Conservation (phyloP, 2,113 vertebrate species). For the Semnornis frantzii region DNA sequence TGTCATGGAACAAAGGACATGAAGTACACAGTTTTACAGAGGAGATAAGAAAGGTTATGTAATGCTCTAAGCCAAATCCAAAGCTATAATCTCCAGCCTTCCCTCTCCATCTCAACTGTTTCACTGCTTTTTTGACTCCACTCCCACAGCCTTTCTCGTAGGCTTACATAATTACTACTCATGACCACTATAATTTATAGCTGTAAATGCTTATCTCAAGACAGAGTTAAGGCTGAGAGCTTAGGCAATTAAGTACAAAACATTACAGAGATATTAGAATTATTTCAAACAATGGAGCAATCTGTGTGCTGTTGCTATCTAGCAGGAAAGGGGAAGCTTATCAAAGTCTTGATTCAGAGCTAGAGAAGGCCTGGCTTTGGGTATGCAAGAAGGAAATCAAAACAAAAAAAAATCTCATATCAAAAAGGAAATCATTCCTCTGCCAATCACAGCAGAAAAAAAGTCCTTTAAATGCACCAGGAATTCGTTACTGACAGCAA, state of each 20-base stretch:
- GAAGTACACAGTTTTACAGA: not conserved
- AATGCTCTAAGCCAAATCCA: not conserved
- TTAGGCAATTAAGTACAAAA: not conserved
- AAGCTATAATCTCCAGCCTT: not conserved
- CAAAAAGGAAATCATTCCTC: not conserved
- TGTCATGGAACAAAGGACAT: not conserved
- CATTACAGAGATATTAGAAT: not conserved
- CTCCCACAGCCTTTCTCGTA: not conserved
- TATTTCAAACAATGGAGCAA: not conserved
- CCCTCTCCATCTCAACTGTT: not conserved
- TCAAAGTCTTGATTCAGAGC: not conserved
- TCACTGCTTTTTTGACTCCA: not conserved
- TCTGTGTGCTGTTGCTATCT: not conserved
- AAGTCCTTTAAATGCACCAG: not conserved
- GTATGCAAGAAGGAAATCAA: not conserved
- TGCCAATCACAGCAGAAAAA: not conserved
- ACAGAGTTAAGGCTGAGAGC: not conserved
- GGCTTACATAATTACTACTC: conserved; percentile 14
- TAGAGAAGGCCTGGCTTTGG: not conserved
- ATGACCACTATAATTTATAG: conserved; percentile 21
- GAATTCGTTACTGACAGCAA: not conserved
- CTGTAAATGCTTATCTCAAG: conserved; percentile 14
- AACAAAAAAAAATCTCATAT: not conserved
- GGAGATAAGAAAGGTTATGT: not conserved
- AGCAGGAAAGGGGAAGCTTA: not conserved